These are phyloP conservation scores for Otolemur garnettii DNA, from an alignment of 2,113 vertebrate genomes.

Conservation along the genomic window DNA sequence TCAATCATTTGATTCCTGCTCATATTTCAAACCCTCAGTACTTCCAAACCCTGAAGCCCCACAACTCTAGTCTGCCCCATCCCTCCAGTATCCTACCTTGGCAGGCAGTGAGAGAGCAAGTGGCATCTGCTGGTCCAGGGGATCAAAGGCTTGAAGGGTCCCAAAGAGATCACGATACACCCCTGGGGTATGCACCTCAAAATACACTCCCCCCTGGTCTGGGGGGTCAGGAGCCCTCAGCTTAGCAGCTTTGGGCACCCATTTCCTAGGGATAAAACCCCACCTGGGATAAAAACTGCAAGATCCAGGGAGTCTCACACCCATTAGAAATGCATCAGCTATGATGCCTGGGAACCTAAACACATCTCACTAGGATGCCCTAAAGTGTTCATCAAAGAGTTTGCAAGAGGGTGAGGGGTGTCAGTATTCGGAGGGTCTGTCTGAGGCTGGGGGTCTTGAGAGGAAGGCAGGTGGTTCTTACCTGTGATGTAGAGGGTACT, in stretches of 20 bases:
- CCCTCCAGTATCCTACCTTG: constrained; percentile 83
- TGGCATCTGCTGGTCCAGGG: constrained; percentile 83
- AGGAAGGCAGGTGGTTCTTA: constrained; percentile 57
- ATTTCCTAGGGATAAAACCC: constrained; percentile 65
- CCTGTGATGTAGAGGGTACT: constrained; percentile 86
- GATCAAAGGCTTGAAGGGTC: constrained; percentile 85
- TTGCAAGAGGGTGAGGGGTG: background rate
- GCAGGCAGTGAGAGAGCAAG: constrained; percentile 84
- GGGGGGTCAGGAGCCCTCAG: constrained; percentile 74
- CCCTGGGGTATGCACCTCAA: constrained; percentile 86
- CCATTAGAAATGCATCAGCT: background rate
- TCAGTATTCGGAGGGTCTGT: background rate
- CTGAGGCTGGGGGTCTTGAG: background rate
- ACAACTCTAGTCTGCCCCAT: background rate
- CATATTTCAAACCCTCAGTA: background rate
- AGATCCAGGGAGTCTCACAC: background rate
- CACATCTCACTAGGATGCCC: constrained; percentile 8
- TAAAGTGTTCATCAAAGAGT: background rate
- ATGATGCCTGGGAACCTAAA: background rate
- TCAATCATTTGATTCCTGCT: background rate
- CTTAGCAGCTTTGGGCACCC: constrained; percentile 76
- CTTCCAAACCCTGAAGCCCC: background rate
- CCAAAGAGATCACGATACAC: constrained; percentile 88
- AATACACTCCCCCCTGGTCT: constrained; percentile 86
- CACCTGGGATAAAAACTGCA: constrained; percentile 15